Conservation (phyloP, 2,113 vertebrate species). For the Lepus americanus region DNA sequence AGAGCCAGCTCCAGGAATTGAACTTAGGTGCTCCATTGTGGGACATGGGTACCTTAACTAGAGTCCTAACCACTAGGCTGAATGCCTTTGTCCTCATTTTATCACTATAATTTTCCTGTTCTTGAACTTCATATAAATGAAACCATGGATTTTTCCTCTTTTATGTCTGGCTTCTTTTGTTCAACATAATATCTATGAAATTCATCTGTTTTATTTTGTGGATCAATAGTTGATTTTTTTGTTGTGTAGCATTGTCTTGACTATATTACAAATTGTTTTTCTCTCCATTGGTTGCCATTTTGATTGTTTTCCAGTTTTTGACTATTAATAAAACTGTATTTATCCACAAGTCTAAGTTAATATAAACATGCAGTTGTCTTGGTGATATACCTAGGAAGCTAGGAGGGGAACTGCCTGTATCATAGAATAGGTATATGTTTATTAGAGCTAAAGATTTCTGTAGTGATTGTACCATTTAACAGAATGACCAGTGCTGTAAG, state of each 20-base stretch:
- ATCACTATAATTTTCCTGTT: neutral
- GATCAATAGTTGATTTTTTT: neutral
- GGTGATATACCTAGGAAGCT: neutral
- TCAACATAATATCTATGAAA: neutral
- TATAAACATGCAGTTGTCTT: neutral
- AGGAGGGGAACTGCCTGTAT: neutral
- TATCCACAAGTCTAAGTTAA: neutral
- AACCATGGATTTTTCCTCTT: neutral
- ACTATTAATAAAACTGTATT: constrained; percentile 21
- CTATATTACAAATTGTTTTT: constrained; percentile 16
- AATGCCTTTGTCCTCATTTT: neutral
- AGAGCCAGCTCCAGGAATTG: no score
- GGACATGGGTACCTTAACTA: no score
- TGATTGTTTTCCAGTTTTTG: neutral
- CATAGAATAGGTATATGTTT: neutral
- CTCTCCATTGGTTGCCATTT: neutral
- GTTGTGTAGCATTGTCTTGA: neutral
- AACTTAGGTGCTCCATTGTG: no score
- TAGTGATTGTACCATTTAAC: neutral
- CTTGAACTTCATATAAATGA: neutral
- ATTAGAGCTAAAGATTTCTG: neutral
- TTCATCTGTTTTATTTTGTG: constrained; percentile 3
- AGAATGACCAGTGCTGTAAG: neutral
- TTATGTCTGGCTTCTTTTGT: neutral
- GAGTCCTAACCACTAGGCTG: neutral